Conservation (phyloP, 2,888 invertebrate genomes). For the Caenorhabditis virilis region DNA sequence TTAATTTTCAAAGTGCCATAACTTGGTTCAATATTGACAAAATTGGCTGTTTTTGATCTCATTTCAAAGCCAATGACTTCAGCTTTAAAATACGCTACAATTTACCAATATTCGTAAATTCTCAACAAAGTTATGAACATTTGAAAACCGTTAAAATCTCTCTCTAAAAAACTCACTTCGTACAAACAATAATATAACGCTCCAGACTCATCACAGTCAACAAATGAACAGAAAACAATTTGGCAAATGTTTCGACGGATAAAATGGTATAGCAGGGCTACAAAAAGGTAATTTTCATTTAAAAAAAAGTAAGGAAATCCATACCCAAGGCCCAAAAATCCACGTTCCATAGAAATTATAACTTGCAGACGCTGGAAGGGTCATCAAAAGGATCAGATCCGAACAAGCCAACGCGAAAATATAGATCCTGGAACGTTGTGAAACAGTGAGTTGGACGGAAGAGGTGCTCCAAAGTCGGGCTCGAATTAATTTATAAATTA, state of each 20-base stretch:
- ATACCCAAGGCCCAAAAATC: slow-evolving; percentile 53
- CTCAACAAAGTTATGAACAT: slow-evolving; percentile 4
- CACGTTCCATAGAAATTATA: slow-evolving; percentile 56
- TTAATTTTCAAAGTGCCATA: too few relatives aligned
- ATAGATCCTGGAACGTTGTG: slow-evolving; percentile 58
- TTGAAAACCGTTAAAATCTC: slow-evolving; percentile 7
- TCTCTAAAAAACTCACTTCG: slow-evolving; percentile 31
- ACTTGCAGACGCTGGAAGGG: slow-evolving; percentile 53
- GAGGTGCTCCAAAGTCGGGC: slow-evolving; percentile 35
- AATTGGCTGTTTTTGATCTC: too few relatives aligned
- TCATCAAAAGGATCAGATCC: slow-evolving; percentile 57
- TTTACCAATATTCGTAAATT: slow-evolving; percentile 7
- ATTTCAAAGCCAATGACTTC: too few relatives aligned
- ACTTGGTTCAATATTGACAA: too few relatives aligned
- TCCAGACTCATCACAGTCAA: slow-evolving; percentile 61
- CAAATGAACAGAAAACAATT: slow-evolving; percentile 59
- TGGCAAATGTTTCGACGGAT: slow-evolving; percentile 57
- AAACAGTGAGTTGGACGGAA: slow-evolving; percentile 34
- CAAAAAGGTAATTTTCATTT: slow-evolving; percentile 7
- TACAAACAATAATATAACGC: slow-evolving; percentile 61
- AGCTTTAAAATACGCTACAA: too few relatives aligned
- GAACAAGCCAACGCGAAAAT: slow-evolving; percentile 58
- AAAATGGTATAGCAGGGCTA: slow-evolving; percentile 52
- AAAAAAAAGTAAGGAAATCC: slow-evolving; percentile 2
- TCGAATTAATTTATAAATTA: slow-evolving; percentile 52